These are phyloP conservation scores for Xiphophorus couchianus DNA, from an alignment of 2,113 vertebrate genomes.

Conservation along the genomic window DNA sequence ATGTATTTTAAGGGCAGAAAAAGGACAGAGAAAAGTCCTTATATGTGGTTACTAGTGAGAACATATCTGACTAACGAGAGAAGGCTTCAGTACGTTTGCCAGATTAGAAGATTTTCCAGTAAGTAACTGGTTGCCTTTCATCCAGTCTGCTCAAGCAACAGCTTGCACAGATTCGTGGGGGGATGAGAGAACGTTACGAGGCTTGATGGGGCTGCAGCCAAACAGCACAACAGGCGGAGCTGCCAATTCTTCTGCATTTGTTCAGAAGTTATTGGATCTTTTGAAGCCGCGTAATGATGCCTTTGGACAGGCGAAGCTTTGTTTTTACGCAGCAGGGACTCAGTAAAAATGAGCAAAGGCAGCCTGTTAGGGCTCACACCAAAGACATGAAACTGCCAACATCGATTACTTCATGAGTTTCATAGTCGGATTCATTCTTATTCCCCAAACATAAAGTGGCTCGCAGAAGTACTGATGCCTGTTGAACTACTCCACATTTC, in stretches of 20 bases:
- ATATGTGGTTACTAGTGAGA: conserved; percentile 55
- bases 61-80: conserved; percentile 46
- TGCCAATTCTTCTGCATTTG: conserved; percentile 66
- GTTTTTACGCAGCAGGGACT: conserved; percentile 61
- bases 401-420: conserved; percentile 58
- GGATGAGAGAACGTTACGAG: conserved; percentile 51
- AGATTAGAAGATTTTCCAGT: conserved; percentile 61
- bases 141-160: conserved; percentile 70
- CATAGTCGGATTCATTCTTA: conserved; percentile 14
- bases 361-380: conserved; percentile 57
- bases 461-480: neutral
- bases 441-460: neutral
- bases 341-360: conserved; percentile 61
- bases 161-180: conserved; percentile 68
- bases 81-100: conserved; percentile 63
- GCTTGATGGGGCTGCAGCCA: conserved; percentile 65
- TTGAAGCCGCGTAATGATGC: conserved; percentile 71
- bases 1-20: neutral
- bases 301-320: conserved; percentile 62
- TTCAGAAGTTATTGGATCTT: conserved; percentile 69
- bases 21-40: conserved; percentile 47
- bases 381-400: conserved; percentile 56
- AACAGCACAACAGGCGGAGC: conserved; percentile 62
- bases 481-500: neutral
- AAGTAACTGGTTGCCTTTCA: conserved; percentile 74